Conservation (phyloP, 2,888 invertebrate genomes). For the Electrophaes corylata region DNA sequence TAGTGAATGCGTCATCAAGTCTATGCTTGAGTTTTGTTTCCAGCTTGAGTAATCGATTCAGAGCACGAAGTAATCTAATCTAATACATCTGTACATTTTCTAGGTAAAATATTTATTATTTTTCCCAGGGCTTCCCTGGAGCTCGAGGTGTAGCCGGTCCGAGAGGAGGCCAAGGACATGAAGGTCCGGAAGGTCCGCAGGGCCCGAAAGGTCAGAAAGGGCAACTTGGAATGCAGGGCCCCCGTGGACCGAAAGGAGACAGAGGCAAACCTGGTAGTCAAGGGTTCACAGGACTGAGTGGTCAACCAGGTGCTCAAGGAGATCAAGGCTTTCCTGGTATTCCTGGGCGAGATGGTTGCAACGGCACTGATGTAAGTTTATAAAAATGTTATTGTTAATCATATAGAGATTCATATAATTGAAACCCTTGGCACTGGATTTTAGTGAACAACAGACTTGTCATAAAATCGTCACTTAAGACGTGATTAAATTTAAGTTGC, state of each 20-base stretch:
- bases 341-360: slow-evolving; percentile 96
- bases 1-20: too few relatives aligned
- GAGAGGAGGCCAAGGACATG: slow-evolving; percentile 91
- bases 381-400: too few relatives aligned
- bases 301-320: slow-evolving; percentile 88
- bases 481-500: too few relatives aligned
- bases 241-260: slow-evolving; percentile 93
- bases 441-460: too few relatives aligned
- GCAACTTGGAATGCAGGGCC: slow-evolving; percentile 92
- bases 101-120: background rate
- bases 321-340: slow-evolving; percentile 89
- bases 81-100: too few relatives aligned
- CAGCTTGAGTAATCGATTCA: too few relatives aligned
- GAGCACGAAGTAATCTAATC: too few relatives aligned
- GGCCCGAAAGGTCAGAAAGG: slow-evolving; percentile 96
- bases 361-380: slow-evolving; percentile 94
- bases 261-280: slow-evolving; percentile 94
- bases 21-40: too few relatives aligned
- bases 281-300: slow-evolving; percentile 94
- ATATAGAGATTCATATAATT: too few relatives aligned
- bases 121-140: slow-evolving; percentile 88
- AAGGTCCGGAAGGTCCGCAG: slow-evolving; percentile 92
- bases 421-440: too few relatives aligned
- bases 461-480: too few relatives aligned
- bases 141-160: slow-evolving; percentile 88